Conservation (phyloP, 2,888 invertebrate species). For the Andrena praecox region DNA sequence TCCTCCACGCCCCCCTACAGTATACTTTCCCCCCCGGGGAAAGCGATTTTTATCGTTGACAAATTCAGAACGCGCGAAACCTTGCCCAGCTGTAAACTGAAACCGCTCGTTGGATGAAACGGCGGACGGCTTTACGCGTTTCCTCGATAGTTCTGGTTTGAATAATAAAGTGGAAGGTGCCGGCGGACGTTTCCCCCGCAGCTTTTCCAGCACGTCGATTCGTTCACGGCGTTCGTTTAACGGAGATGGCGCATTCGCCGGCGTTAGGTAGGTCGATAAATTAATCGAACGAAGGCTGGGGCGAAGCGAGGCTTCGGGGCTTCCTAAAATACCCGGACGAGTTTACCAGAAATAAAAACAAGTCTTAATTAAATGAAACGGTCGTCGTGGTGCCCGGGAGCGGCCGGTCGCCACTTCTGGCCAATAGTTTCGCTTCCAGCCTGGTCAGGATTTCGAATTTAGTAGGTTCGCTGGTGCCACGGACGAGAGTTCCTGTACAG, state of each 20-base stretch:
- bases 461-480: slow-evolving; percentile 52
- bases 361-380: slow-evolving; percentile 81
- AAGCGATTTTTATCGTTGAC: slow-evolving; percentile 1
- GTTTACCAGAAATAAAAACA: slow-evolving; percentile 80
- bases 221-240: slow-evolving; percentile 17
- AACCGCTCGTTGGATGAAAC: neutral
- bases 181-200: neutral
- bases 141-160: slow-evolving; percentile 12
- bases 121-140: neutral
- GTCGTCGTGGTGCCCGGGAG: slow-evolving; percentile 62
- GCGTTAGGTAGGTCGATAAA: slow-evolving; percentile 69
- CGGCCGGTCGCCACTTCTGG: slow-evolving; percentile 42
- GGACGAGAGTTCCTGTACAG: slow-evolving; percentile 19
- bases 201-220: slow-evolving; percentile 47
- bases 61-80: slow-evolving; percentile 3
- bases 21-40: neutral
- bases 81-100: neutral
- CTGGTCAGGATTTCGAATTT: slow-evolving; percentile 67
- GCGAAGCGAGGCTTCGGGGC: slow-evolving; percentile 61
- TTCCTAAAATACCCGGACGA: slow-evolving; percentile 80
- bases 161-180: slow-evolving; percentile 24
- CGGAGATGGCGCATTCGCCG: slow-evolving; percentile 43
- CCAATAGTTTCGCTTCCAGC: slow-evolving; percentile 56
- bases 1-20: too few relatives aligned
- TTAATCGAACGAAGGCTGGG: slow-evolving; percentile 66